Conservation (phyloP, 1,140 invertebrate species). For the Amyelois transitella region DNA sequence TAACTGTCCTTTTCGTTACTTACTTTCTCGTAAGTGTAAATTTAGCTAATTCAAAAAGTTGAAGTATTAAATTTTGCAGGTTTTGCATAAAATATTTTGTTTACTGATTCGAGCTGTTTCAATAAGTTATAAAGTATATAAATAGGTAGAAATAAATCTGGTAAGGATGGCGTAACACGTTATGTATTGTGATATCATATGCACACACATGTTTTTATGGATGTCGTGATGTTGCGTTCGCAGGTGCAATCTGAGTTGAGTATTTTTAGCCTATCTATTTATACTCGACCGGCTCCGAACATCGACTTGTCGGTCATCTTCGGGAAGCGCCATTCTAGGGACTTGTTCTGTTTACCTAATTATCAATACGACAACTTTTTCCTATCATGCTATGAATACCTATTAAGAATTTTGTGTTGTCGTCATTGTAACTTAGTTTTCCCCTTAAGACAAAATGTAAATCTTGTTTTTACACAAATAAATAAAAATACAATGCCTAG, state of each 20-base stretch:
- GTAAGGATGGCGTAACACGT: background rate
- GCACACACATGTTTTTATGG: background rate
- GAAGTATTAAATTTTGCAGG: too few relatives aligned
- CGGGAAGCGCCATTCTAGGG: slow-evolving; percentile 17
- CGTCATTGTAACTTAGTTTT: too few relatives aligned
- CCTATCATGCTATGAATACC: too few relatives aligned
- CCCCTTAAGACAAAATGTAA: too few relatives aligned
- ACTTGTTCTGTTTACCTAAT: background rate
- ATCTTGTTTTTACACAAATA: too few relatives aligned
- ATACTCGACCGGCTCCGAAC: slow-evolving; percentile 50
- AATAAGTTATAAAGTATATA: slow-evolving; percentile 10
- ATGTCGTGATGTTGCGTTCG: slow-evolving; percentile 21
- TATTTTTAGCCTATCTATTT: slow-evolving; percentile 66
- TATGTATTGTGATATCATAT: background rate
- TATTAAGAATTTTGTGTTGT: too few relatives aligned
- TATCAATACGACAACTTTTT: too few relatives aligned
- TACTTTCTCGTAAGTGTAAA: too few relatives aligned
- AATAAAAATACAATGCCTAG: too few relatives aligned
- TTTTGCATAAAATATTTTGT: too few relatives aligned
- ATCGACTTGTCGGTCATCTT: slow-evolving; percentile 43
- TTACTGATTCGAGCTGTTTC: too few relatives aligned
- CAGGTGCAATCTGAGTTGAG: slow-evolving; percentile 55
- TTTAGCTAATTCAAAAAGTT: too few relatives aligned
- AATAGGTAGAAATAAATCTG: slow-evolving; percentile 7
- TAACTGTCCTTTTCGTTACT: slow-evolving; percentile 6